A percentile compares a stretch with the other conserved stretches of the same genome.
phyloP scores from a whole-genome alignment of 2,113 vertebrate genomes.

The Lichenostomus cassidix region DNA sequence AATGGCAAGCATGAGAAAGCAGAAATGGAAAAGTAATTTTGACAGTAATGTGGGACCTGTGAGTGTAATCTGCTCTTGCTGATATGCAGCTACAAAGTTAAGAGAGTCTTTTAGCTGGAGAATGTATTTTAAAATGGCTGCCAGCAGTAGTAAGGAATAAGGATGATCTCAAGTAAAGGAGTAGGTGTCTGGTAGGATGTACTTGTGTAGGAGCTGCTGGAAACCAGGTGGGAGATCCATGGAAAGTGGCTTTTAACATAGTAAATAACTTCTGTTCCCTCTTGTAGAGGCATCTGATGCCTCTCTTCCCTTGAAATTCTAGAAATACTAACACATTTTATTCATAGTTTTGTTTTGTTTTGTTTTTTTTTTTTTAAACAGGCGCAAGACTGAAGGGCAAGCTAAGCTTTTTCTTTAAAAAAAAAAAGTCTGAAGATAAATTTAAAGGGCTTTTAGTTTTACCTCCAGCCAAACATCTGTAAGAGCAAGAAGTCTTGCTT shows the following conservation, averaged over 20 bases:
- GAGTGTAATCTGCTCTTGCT: background rate
- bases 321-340: background rate
- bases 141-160: background rate
- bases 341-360: rapidly evolving
- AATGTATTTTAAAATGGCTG: background rate
- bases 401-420: background rate
- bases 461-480: background rate
- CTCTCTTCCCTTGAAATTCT: background rate
- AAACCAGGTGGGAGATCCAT: background rate
- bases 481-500: background rate
- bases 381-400: background rate
- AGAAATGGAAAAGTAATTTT: background rate
- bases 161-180: background rate
- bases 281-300: background rate
- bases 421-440: background rate
- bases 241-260: background rate
- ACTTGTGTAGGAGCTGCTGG: background rate
- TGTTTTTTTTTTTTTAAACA: background rate
- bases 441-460: background rate
- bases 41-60: background rate
- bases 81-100: background rate
- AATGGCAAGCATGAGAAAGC: background rate
- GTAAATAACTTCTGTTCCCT: background rate
- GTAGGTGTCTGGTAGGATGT: background rate
- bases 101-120: background rate